Evolutionary conservation across 2,113 vertebrate species (phyloP), one percentile per base, ranked within the genome.

Genomic region (Mastomys natalensis): DNA sequence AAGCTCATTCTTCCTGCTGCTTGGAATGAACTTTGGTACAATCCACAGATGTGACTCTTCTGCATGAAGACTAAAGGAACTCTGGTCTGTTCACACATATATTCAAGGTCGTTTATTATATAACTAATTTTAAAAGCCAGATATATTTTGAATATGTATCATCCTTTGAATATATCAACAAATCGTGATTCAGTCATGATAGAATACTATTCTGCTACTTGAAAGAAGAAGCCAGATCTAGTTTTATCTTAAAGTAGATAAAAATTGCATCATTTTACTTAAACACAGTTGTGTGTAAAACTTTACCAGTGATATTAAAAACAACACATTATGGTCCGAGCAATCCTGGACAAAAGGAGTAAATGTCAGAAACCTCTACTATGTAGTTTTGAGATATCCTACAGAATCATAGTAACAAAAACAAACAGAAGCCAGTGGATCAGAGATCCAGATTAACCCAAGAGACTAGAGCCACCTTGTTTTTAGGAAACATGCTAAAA

Each of bases 1-100:
- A 90, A 80, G 87, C 19, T 85, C 55, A 85, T 7, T 51, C 48
- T 51, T n/a, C 37, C 73, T 76, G 19, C 68, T 85, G 19, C 19
- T 89, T 37, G 31, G 48, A 64, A 53, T 73, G 26, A 85, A 40
- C 58, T 34, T 55, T 87, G 68, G 70, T 55, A 87, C n/a, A 95
- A 64, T 72, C 31, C 37, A 95, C 37, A 90, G n/a, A 87, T 19
- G 1, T 73, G 37, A 66, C 7, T 62, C 87, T 53, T 88, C 17
- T 87, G 13, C 12, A 11, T 21, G 84, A 95, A 74, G 31, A 15
- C 16, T 62, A 48, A 64, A 78, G 31, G 34, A 87, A 26, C 22
- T 11, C 24, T 37, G 48, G 15, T 31, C 1, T 45, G 22, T 8
- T 74, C 0, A 82, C 0, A 1, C 22, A 51, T 31, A 17, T 17